Percentiles rank a stretch among this genome's conserved stretches.
Conservation (phyloP, 2,797 vertebrate species). For the Gymnoscopelus braueri region DNA sequence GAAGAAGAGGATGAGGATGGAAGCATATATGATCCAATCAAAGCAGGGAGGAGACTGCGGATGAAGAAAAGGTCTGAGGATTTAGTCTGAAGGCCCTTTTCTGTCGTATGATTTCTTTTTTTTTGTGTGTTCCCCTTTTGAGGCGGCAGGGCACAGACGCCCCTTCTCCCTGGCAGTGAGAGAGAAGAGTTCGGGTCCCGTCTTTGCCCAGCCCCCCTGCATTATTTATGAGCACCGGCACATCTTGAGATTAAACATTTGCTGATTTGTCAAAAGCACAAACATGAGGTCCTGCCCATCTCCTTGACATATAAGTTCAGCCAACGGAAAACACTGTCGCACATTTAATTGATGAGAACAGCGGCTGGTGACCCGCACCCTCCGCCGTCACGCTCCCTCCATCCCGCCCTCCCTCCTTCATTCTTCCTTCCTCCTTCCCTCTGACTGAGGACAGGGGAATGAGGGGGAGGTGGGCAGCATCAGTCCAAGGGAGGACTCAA, state of each 20-base stretch:
- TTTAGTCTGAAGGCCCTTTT: slow-evolving; percentile 44
- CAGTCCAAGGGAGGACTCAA: slow-evolving; percentile 68
- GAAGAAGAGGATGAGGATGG: slow-evolving; percentile 2
- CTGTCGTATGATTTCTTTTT: slow-evolving; percentile 3
- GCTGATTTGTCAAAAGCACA: slow-evolving; percentile 93
- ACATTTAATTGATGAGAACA: slow-evolving; percentile 85
- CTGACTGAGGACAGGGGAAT: slow-evolving; percentile 46
- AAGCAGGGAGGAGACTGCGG: slow-evolving; percentile 34
- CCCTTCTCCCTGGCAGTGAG: slow-evolving; percentile 50
- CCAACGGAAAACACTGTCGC: slow-evolving; percentile 80
- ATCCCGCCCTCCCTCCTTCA: slow-evolving; percentile 20
- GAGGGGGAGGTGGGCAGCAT: slow-evolving; percentile 27
- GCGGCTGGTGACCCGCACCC: slow-evolving; percentile 68
- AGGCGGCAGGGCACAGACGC: slow-evolving; percentile 40
- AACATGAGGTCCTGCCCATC: slow-evolving; percentile 87
- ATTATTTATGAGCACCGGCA: slow-evolving; percentile 88
- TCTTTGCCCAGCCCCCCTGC: slow-evolving; percentile 64
- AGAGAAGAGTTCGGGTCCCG: slow-evolving; percentile 12
- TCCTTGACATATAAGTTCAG: slow-evolving; percentile 86
- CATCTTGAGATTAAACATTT: slow-evolving; percentile 90
- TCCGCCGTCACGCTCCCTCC: slow-evolving; percentile 25
- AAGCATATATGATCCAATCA: slow-evolving; percentile 11
- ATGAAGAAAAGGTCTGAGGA: slow-evolving; percentile 31
- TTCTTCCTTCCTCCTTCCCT: slow-evolving; percentile 37
- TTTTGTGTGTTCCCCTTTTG: slow-evolving; percentile 36